Evolutionary conservation across 2,888 invertebrate genomes (phyloP).

Genomic region (Leucania comma): DNA sequence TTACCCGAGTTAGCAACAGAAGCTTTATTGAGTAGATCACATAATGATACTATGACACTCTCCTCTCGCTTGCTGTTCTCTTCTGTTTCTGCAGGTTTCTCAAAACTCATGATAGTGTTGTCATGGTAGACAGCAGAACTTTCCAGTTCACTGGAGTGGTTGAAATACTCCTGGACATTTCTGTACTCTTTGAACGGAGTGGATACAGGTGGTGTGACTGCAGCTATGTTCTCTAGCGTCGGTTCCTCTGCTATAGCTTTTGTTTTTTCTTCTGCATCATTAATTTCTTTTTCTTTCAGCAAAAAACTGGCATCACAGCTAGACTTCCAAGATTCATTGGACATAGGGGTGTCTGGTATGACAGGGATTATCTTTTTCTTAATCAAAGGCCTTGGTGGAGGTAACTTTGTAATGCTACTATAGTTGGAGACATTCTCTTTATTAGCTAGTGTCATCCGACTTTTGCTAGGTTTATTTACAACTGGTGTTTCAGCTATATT

Average conservation of each 20-base stretch:
- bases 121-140: constrained; percentile 73
- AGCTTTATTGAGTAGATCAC: constrained; percentile 82
- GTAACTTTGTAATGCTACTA: constrained; percentile 31
- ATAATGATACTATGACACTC: constrained; percentile 82
- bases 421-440: constrained; percentile 77
- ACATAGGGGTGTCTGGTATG: constrained; percentile 76
- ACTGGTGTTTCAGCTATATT: constrained; percentile 82
- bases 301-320: constrained; percentile 84
- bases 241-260: constrained; percentile 70
- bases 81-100: constrained; percentile 69
- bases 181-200: constrained; percentile 84
- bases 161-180: constrained; percentile 79
- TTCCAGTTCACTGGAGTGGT: constrained; percentile 76
- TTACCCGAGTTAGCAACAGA: constrained; percentile 72
- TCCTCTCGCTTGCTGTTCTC: constrained; percentile 77
- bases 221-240: constrained; percentile 77
- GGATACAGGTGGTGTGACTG: constrained; percentile 80
- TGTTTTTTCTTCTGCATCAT: constrained; percentile 75
- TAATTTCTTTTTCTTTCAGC: constrained; percentile 82
- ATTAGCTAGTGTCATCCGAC: constrained; percentile 71
- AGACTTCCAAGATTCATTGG: constrained; percentile 81
- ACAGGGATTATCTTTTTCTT: constrained; percentile 41
- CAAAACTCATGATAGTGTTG: constrained; percentile 83
- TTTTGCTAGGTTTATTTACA: constrained; percentile 67
- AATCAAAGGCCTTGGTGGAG: constrained; percentile 22